phyloP scores from a whole-genome alignment of 1,140 invertebrate species.

The Steinernema feltiae region DNA sequence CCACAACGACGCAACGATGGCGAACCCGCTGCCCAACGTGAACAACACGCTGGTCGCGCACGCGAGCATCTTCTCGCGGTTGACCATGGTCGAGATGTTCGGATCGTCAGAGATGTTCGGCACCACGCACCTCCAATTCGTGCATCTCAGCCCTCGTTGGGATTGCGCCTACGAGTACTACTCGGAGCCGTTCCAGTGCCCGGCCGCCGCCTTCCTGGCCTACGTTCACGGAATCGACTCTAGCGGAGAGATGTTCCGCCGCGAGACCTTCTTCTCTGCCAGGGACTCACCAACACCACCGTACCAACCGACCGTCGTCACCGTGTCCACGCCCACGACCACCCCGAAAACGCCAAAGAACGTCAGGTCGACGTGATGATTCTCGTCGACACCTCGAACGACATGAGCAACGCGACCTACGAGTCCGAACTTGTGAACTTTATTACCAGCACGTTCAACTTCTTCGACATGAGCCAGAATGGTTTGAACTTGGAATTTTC shows the following conservation, averaged over 20 bases:
- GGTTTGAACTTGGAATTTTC: neutral
- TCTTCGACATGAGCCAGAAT: neutral
- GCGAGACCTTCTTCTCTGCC: slow-evolving; percentile 3
- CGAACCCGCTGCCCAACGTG: slow-evolving; percentile 12
- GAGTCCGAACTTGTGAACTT: neutral
- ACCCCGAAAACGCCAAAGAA: neutral
- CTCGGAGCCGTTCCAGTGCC: slow-evolving; percentile 32
- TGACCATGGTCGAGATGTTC: slow-evolving; percentile 23
- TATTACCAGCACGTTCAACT: neutral
- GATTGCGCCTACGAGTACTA: slow-evolving; percentile 33
- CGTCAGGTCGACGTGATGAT: slow-evolving; percentile 28
- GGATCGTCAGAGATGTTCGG: neutral
- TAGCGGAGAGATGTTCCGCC: slow-evolving; percentile 27
- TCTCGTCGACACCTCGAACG: slow-evolving; percentile 3
- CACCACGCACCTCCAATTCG: neutral
- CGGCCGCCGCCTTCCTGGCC: slow-evolving; percentile 13
- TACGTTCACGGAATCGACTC: slow-evolving; percentile 32
- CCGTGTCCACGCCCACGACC: slow-evolving; percentile 4
- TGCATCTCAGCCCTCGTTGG: slow-evolving; percentile 20
- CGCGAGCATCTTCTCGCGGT: neutral
- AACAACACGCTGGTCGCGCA: neutral
- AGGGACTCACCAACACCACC: neutral
- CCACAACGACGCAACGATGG: slow-evolving; percentile 20
- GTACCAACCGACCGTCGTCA: neutral
- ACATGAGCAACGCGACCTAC: slow-evolving; percentile 16